Base-by-base conservation (phyloP, 2,888 invertebrate genomes). In the Crossocerus cetratus region DNA sequence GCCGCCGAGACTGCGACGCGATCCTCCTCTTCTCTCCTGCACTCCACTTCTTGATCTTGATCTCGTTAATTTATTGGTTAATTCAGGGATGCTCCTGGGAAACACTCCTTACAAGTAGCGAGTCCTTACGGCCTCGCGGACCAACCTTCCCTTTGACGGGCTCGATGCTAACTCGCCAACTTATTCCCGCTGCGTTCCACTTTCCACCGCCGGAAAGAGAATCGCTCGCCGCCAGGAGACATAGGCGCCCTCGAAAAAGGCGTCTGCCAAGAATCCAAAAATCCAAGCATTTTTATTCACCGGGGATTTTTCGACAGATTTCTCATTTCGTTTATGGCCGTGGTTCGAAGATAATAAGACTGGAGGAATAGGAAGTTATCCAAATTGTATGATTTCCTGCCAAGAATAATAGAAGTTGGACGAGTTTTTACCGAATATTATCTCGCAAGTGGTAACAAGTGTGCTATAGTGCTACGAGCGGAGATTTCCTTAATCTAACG, bases 281-380 rank as follows among this genome's bases (percentile, higher is more conserved):
- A 79, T 81, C 86, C 80, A 32, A 81, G 86, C 89, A 89, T 89
- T 89, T 88, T 87, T 89, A 89, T 89, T 89, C 89, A 83, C 85
- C 82, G 81, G 85, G 83, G 87, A 89, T 88, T 89, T 88, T 88
- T 88, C 87, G 84, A 87, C 87, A 86, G 86, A 88, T 88, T 89
- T 88, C 88, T 89, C 87, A 88, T 89, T 88, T 89, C 88, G 87
- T 88, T 89, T 89, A 89, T 87, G 85, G 86, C 81, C 83, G 84
- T n/a, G n/a, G n/a, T n/a, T n/a, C n/a, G n/a, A n/a, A n/a, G n/a
- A n/a, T n/a, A n/a, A n/a, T n/a, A n/a, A n/a, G n/a, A n/a, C n/a
- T n/a, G n/a, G n/a, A n/a, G n/a, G n/a, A n/a, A n/a, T n/a, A n/a
- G n/a, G n/a, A n/a, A n/a, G n/a, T n/a, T n/a, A n/a, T n/a, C n/a